A percentile compares a stretch with the other conserved stretches of the same genome.
phyloP scores from a whole-genome alignment of 2,797 vertebrate genomes.

The Thalassophryne amazonica region DNA sequence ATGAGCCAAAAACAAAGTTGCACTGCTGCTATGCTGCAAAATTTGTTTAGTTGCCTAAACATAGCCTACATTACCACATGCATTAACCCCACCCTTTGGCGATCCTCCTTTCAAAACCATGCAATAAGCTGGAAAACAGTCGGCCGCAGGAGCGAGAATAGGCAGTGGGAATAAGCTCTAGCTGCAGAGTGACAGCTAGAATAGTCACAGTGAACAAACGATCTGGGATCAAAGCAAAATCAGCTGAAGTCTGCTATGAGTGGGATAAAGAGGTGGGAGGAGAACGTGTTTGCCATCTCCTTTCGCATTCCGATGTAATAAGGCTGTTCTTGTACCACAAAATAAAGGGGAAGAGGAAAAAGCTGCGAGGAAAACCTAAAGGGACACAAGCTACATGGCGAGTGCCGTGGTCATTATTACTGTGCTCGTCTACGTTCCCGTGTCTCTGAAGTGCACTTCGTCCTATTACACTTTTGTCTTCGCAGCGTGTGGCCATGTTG shows the following conservation, averaged over 20 bases:
- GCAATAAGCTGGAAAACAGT: slow-evolving; percentile 58
- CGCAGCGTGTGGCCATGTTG: slow-evolving; percentile 7
- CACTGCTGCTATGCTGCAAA: slow-evolving; percentile 37
- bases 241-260: slow-evolving; percentile 13
- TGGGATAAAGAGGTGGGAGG: slow-evolving; percentile 31
- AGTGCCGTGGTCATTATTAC: slow-evolving; percentile 27
- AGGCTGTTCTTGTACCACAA: slow-evolving; percentile 55
- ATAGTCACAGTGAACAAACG: slow-evolving; percentile 49
- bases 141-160: slow-evolving; percentile 10
- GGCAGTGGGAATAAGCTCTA: slow-evolving; percentile 23
- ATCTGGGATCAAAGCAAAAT: slow-evolving; percentile 62
- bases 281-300: slow-evolving; percentile 47
- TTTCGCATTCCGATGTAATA: slow-evolving; percentile 64
- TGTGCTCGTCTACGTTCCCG: background rate
- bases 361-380: slow-evolving; percentile 45
- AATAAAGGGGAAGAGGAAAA: slow-evolving; percentile 21
- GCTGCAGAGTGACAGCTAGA: slow-evolving; percentile 39
- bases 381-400: slow-evolving; percentile 50
- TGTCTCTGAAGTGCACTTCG: slow-evolving; percentile 32
- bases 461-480: background rate
- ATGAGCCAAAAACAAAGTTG: slow-evolving; percentile 34
- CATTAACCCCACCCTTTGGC: slow-evolving; percentile 62
- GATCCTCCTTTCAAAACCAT: slow-evolving; percentile 55
- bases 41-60: slow-evolving; percentile 72
- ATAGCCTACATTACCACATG: slow-evolving; percentile 78